phyloP scores from a whole-genome alignment of 2,113 vertebrate genomes.

The Myrmophylax atrothorax region DNA sequence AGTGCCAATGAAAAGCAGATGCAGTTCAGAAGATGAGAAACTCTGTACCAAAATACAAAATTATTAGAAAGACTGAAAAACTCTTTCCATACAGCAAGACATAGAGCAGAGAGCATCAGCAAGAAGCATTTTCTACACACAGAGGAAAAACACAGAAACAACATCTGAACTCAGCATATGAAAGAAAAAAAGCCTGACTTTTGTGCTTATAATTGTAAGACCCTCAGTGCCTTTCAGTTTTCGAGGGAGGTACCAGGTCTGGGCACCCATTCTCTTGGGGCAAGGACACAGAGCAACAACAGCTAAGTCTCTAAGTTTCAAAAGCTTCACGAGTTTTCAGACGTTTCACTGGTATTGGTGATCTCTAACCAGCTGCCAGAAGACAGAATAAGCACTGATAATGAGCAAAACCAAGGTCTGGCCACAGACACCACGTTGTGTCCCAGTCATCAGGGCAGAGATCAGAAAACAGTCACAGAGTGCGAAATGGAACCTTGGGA shows the following conservation, averaged over 20 bases:
- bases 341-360: not conserved
- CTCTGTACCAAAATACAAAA: not conserved
- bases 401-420: not conserved
- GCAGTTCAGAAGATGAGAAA: not conserved
- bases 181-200: not conserved
- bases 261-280: not conserved
- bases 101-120: not conserved
- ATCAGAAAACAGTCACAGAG: not conserved
- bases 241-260: not conserved
- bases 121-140: not conserved
- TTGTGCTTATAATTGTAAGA: not conserved
- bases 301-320: not conserved
- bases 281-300: not conserved
- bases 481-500: not conserved
- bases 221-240: not conserved
- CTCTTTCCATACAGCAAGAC: not conserved
- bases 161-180: not conserved
- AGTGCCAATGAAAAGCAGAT: not conserved
- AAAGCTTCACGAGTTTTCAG: not conserved
- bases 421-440: not conserved
- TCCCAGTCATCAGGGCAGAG: not conserved
- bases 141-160: not conserved
- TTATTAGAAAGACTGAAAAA: not conserved
- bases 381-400: rapidly evolving
- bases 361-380: not conserved